Evolutionary conservation across 2,797 vertebrate species (phyloP), one percentile per base, ranked within the genome.

Genomic region (Balearica regulorum): DNA sequence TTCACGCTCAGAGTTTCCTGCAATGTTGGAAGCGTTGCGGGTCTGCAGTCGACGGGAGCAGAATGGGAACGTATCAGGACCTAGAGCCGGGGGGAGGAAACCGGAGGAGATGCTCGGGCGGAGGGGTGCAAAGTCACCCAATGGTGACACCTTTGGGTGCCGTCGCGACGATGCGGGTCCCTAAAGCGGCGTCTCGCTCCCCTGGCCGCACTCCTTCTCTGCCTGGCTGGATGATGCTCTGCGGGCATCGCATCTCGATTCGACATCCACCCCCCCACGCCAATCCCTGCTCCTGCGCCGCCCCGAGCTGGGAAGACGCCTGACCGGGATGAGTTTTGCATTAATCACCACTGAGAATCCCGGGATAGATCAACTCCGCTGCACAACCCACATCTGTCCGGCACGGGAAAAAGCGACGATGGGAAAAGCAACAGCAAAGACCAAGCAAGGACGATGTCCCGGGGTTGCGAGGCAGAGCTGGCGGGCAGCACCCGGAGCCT

Each of bases 171-270:
- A 41, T 2, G 3, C 0, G 1, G 31, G 54, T 39, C 49, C 41
- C 49, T 51, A 55, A 68, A 70, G 20, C 24, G 78, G 41, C 71
- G 41, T 55, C 28, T 69, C 28, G 31, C 29, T 24, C 17, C 16
- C 46, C 35, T 0, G 5, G 10, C 62, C 1, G 0, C 4, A 6
- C 17, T 26, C 41, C 24, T 25, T 24, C 51, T 29, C 49, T 1
- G 6, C 14, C 11, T 11, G 2, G n/a, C 24, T 24, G 79, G 44
- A 22, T 8, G 60, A 35, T 11, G 35, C 31, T 70, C 33, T 10
- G 37, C 1, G 16, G 33, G 49, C 35, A 46, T 16, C n/a, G 3
- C 64, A 37, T 46, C 62, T 41, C 29, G 1, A 7, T 20, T 54
- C 9, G 11, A 33, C 41, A 25, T 16, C 77, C 35, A 21, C 35